Evolutionary conservation across 2,113 vertebrate genomes (phyloP).

Genomic region (Callionymus lyra): DNA sequence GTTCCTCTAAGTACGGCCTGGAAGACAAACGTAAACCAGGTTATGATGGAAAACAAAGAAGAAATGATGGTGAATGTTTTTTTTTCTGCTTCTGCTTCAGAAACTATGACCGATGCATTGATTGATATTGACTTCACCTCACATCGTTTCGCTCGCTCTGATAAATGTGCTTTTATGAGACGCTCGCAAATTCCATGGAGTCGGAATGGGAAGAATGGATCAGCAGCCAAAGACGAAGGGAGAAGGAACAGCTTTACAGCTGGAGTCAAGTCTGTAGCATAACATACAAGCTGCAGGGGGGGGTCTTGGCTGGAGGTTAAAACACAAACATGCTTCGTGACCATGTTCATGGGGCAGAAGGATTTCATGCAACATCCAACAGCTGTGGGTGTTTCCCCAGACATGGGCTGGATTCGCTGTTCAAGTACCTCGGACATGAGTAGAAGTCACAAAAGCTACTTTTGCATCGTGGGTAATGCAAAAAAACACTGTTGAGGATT

Average conservation of each 20-base stretch:
- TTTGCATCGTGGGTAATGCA: slow-evolving; percentile 18
- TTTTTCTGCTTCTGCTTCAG: no score
- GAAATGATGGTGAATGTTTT: background rate
- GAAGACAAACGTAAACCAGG: slow-evolving; percentile 8
- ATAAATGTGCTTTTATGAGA: slow-evolving; percentile 21
- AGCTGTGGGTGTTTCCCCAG: slow-evolving; percentile 15
- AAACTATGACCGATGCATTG: no score
- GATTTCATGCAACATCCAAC: slow-evolving; percentile 40
- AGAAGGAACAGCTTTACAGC: slow-evolving; percentile 38
- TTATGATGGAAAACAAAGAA: slow-evolving; percentile 3
- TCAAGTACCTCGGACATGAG: no score
- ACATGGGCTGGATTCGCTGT: slow-evolving; percentile 25
- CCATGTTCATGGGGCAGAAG: slow-evolving; percentile 20
- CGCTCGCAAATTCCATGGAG: slow-evolving; percentile 22
- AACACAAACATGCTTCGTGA: slow-evolving; percentile 37
- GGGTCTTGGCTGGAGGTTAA: slow-evolving; percentile 19
- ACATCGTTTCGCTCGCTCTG: no score
- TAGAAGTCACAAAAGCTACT: slow-evolving; percentile 4
- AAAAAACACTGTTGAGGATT: slow-evolving; percentile 3
- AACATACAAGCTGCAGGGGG: slow-evolving; percentile 30
- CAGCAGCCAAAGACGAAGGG: slow-evolving; percentile 34
- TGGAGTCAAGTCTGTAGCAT: slow-evolving; percentile 23
- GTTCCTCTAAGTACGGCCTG: slow-evolving; percentile 93
- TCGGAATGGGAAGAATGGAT: slow-evolving; percentile 26
- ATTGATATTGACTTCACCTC: no score